Conservation (phyloP, 2,888 invertebrate genomes). For the Seira sanloemensis region DNA sequence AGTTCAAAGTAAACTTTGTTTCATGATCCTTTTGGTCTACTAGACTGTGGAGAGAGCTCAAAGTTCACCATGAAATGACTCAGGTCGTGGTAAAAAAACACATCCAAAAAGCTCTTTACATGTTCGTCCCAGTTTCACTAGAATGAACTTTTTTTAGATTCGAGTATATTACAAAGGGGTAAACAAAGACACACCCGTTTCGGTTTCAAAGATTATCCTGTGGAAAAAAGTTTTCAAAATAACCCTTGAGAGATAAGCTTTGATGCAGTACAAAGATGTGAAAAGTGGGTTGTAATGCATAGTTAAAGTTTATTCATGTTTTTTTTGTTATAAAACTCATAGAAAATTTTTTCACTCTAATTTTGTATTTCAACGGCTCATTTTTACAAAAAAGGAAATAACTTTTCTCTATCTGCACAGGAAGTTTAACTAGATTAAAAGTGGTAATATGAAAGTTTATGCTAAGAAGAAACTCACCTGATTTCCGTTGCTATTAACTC, state of each 20-base stretch:
- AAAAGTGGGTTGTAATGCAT: not conserved
- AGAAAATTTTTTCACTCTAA: not conserved
- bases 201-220: not conserved
- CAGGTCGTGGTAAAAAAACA: too few species aligned
- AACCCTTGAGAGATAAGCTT: not conserved
- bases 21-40: slow-evolving; percentile 24
- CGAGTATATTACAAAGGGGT: not conserved
- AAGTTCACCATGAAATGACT: not conserved
- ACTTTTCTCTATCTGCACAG: not conserved
- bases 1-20: slow-evolving; percentile 61
- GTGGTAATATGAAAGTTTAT: too few species aligned
- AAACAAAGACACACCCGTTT: not conserved
- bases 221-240: not conserved
- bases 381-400: not conserved
- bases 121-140: not conserved
- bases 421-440: too few species aligned
- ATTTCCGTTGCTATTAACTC: slow-evolving; percentile 71
- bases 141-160: not conserved
- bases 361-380: not conserved
- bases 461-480: slow-evolving; percentile 68
- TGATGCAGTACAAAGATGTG: not conserved
- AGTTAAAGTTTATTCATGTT: too few species aligned
- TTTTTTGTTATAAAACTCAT: too few species aligned
- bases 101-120: not conserved
- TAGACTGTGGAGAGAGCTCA: not conserved